phyloP scores from a whole-genome alignment of 2,797 vertebrate genomes.

The Aulostomus chinensis region DNA sequence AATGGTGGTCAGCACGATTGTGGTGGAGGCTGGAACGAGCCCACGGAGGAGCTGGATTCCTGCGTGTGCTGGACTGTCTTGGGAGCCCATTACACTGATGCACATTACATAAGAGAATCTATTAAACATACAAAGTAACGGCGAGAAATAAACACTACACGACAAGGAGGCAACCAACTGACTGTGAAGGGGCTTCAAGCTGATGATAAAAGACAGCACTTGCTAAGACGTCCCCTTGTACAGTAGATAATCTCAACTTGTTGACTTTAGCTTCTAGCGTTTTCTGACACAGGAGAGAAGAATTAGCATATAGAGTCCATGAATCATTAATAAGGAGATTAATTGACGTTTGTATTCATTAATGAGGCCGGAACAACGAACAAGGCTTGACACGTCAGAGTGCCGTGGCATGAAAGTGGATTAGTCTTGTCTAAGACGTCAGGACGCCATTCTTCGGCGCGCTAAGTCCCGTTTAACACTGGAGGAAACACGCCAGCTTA shows the following conservation, averaged over 20 bases:
- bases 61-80: neutral
- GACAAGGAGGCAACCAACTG: neutral
- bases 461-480: conserved; percentile 63
- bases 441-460: conserved; percentile 63
- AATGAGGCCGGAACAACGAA: conserved; percentile 64
- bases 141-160: neutral
- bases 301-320: conserved; percentile 56
- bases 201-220: neutral
- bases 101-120: neutral
- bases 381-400: conserved; percentile 69
- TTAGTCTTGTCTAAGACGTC: conserved; percentile 73
- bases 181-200: conserved; percentile 8
- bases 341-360: conserved; percentile 77
- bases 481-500: conserved; percentile 54
- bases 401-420: conserved; percentile 75
- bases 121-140: neutral
- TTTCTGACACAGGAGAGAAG: conserved; percentile 25
- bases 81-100: neutral
- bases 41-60: neutral
- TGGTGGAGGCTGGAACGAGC: no score
- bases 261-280: conserved; percentile 32
- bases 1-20: no score
- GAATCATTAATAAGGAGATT: conserved; percentile 75
- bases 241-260: conserved; percentile 16
- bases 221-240: conserved; percentile 6